These are phyloP conservation scores for Channallabes apus DNA, from an alignment of 2,797 vertebrate genomes.

Conservation along the genomic window DNA sequence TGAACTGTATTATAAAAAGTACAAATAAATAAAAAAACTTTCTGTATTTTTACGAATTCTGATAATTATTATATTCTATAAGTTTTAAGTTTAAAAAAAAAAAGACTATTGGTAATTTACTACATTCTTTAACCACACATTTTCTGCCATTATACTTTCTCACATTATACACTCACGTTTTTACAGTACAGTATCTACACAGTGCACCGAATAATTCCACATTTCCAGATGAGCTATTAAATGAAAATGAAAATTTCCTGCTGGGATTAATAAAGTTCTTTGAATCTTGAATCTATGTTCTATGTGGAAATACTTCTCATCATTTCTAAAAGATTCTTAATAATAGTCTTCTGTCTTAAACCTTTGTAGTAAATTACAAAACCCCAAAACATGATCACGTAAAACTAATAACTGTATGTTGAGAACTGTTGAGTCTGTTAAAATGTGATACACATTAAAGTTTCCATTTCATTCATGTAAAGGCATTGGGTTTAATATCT, in stretches of 20 bases:
- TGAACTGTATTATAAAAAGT: neutral
- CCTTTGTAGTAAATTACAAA: neutral
- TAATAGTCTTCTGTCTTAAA: neutral
- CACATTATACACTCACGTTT: neutral
- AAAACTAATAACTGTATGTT: neutral
- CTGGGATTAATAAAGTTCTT: too few species aligned
- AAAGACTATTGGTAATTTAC: neutral
- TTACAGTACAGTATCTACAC: too few species aligned
- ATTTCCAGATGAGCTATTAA: neutral
- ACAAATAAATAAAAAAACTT: neutral
- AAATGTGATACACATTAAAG: neutral
- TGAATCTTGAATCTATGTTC: too few species aligned
- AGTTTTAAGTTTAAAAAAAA: neutral
- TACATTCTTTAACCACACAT: neutral
- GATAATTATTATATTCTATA: neutral
- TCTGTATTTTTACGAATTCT: neutral
- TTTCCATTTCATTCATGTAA: neutral
- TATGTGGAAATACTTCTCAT: neutral
- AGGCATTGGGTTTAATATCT: neutral
- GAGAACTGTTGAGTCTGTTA: neutral
- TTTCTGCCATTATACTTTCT: neutral
- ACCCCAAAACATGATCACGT: neutral
- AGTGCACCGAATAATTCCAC: neutral
- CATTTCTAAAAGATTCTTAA: neutral
- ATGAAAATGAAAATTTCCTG: neutral